Evolutionary conservation across 92 coral and sea anemone species (phyloP).

Genomic region (Epizoanthus stellaris): DNA sequence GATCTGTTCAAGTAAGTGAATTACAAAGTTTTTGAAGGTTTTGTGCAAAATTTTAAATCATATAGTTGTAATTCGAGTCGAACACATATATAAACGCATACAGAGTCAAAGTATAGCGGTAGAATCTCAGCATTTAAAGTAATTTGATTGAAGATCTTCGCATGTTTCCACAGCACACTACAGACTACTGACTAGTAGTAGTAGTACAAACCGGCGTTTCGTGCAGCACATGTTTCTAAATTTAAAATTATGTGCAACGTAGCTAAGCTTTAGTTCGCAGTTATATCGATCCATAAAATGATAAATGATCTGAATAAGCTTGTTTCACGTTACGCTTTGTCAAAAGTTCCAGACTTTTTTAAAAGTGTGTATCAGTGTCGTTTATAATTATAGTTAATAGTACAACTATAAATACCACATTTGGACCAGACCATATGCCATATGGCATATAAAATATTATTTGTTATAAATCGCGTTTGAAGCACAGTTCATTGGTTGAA

Average conservation of each 20-base stretch:
- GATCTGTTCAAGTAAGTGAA: constrained; percentile 96
- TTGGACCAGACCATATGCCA: no score
- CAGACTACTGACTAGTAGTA: no score
- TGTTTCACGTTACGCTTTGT: neutral
- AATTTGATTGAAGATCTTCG: neutral
- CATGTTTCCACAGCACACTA: neutral
- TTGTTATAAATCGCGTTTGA: no score
- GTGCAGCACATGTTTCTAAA: neutral
- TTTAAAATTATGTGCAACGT: no score
- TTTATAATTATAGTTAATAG: neutral
- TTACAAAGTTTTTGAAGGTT: constrained; percentile 15
- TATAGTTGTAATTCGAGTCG: neutral
- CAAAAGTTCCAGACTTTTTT: neutral
- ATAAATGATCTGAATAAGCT: neutral
- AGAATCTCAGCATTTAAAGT: neutral
- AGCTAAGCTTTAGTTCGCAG: no score
- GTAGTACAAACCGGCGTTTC: neutral
- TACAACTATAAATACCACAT: neutral
- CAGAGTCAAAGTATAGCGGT: neutral
- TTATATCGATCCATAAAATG: neutral
- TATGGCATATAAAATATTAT: no score
- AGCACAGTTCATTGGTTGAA: no score
- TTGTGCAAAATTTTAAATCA: constrained; percentile 1
- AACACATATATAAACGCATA: neutral
- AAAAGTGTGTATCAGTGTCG: neutral